phyloP scores from a whole-genome alignment of 2,888 invertebrate species.

The Sinelater perroti region DNA sequence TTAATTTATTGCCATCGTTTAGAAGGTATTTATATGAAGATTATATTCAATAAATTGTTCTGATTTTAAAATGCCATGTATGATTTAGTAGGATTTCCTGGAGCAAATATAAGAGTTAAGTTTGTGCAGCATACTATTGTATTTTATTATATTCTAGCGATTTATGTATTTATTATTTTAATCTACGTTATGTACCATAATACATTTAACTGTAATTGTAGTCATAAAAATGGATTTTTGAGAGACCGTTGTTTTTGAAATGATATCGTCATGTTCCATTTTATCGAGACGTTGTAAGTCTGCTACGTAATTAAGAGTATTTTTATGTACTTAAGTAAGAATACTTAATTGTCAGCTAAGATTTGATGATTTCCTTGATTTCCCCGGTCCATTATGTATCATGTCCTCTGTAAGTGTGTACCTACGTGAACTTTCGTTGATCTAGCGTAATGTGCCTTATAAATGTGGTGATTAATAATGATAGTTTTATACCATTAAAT shows the following conservation, averaged over 20 bases:
- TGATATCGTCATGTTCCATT: neutral
- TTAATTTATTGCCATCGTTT: constrained; percentile 10
- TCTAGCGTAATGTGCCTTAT: constrained; percentile 36
- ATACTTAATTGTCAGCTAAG: constrained; percentile 18
- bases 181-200: neutral
- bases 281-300: neutral
- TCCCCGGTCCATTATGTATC: neutral
- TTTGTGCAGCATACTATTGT: constrained; percentile 4
- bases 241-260: neutral
- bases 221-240: too few species aligned
- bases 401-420: constrained; percentile 5
- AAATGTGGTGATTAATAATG: constrained; percentile 38
- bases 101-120: neutral
- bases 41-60: too few species aligned
- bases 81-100: too few species aligned
- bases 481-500: constrained; percentile 32
- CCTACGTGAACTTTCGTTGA: constrained; percentile 13
- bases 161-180: constrained; percentile 1
- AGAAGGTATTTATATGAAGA: too few species aligned
- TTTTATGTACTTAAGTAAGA: constrained; percentile 31
- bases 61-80: too few species aligned
- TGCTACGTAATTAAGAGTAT: constrained; percentile 22
- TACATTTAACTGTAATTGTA: neutral
- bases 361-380: neutral
- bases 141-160: neutral